Evolutionary conservation across 1,140 invertebrate species (phyloP), one percentile per base, ranked within the genome.

Genomic region (Achatina immaculata): DNA sequence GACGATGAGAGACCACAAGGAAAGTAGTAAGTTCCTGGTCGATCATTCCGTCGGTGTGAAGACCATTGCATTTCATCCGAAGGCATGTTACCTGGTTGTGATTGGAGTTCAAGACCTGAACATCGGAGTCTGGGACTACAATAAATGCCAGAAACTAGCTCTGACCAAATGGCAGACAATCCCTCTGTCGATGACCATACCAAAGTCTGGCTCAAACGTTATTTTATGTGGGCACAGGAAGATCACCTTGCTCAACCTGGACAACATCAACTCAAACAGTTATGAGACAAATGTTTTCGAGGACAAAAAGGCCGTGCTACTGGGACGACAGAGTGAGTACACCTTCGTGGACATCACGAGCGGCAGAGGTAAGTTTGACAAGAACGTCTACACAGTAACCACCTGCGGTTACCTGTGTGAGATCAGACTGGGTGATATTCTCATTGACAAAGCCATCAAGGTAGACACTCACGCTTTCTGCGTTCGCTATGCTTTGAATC

Each of bases 331-430:
- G 51, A 65, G 75, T 40, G 55, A 77, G 31, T 77, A 77, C 38
- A 77, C 75, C 11, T 77, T 77, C 38, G 55, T 77, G 6, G 75
- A 77, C 75, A 65, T 77, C 34, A 42, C n/a, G 21, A 77, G 75
- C 55, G 75, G 75, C 7, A 6, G 31, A 7, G 38, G 38, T 24
- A 58, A 65, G 38, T 38, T 36, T 55, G 55, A 62, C 34, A 16
- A 34, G 31, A 24, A 38, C 11, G 55, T 65, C 6, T 77, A 77
- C 55, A 77, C 75, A 9, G 75, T 77, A 14, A 77, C 75, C 34
- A n/a, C 21, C 51, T 77, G 75, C 38, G 75, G 75, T 4, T 77
- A 16, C 38, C 55, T 77, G 38, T 77, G 75, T 40, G 51, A 77
- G 75, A 77, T 77, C 7, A 77, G 40, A 40, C 19, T 65, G 34